Base-by-base conservation (phyloP, 2,888 invertebrate species). In the Drosophila birchii region DNA sequence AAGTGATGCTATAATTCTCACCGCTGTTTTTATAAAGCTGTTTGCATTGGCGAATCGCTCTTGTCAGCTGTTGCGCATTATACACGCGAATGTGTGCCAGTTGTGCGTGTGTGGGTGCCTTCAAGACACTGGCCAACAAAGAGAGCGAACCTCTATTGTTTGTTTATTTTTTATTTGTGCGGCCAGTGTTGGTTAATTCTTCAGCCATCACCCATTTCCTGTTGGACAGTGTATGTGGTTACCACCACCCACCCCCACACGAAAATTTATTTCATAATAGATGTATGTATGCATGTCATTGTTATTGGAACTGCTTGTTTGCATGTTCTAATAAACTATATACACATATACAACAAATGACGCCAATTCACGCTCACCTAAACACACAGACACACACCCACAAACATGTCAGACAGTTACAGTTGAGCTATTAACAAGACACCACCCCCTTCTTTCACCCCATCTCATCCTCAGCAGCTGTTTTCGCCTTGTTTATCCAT, bases 1-100 rank as follows among this genome's bases (percentile, higher is more conserved):
- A 20, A 34, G 9, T 9, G 34, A 5, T 34, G 23, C 53, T 54
- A 54, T 54, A 16, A n/a, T 38, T 38, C n/a, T 38, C n/a, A 12
- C 36, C 36, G 29, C 38, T 7, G 36, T 11, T 59, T 59, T 29
- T 29, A 29, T 12, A 38, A 51, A 51, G 34, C 23, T 53, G 36
- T 53, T 53, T 59, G 18, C 38, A 59, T 39, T 39, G 39, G 53
- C 26, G 39, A 62, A 38, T 44, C 29, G 44, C 79, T 34, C 79
- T 62, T 81, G 83, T 86, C 86, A 86, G 86, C 86, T 86, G 86
- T 86, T 86, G 88, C 86, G 74, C 79, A 78, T 72, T 78, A 51
- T 56, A 44, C 34, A 16, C 47, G 20, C n/a, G 20, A 47, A 45
- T 47, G 47, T 59, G 45, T 38, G 45, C 32, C 36, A 45, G 29